Evolutionary conservation across 2,797 vertebrate species (phyloP), one percentile per base, ranked within the genome.

Genomic region (Scolopax rusticola): DNA sequence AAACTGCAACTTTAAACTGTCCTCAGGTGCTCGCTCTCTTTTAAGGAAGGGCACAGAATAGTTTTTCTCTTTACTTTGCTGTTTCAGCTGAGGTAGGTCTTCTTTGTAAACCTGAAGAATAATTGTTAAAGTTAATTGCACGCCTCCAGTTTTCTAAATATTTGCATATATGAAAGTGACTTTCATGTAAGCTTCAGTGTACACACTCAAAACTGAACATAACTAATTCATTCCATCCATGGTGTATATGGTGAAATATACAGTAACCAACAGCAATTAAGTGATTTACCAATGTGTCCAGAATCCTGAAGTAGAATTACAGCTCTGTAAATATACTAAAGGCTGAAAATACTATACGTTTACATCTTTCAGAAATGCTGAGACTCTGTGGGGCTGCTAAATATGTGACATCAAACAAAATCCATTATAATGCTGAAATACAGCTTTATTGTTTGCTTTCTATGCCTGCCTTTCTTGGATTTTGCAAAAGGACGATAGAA

Each of bases 61-160:
- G 97, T 99, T 99, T 97, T 98, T 98, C 97, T 99, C 98, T 97
- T 98, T 98, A 92, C 97, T 98, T 98, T 99, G 98, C 95, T 99
- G 98, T 98, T 98, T 99, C 94, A 99, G 98, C 98, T 99, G 99
- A 98, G 99, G 99, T 96, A 99, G 99, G 98, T 99, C 99, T 98
- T 99, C 99, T 98, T 99, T 99, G 97, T 99, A 99, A 96, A 99
- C 99, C 99, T 99, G 97, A 95, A 93, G 61, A 65, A 82, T 32
- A 96, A 96, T 41, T 90, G 9, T 65, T 90, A 20, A 36, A 75
- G 41, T 96, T 70, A 96, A 78, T 14, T 59, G 65, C 38, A 89
- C 2, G 0, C 69, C 68, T 84, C 70, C 53, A 74, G 12, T 61
- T 40, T 79, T 81, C 51, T 45, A 33, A 51, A 28, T 40, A 47